Evolutionary conservation across 2,888 invertebrate genomes (phyloP).

Genomic region (Barypeithes pellucidus): DNA sequence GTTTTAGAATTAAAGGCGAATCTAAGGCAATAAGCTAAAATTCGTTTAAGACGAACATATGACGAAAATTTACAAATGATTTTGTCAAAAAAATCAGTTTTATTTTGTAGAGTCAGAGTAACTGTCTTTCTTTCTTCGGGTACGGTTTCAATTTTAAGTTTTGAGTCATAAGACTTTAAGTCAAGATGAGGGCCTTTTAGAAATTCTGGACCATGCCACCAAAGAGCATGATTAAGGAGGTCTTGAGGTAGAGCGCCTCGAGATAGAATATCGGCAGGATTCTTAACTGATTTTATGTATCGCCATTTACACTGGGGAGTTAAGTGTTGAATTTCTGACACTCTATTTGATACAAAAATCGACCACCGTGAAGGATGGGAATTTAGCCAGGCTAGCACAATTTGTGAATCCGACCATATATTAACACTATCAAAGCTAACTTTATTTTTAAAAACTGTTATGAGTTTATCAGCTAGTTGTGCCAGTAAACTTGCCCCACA

Average conservation of each 20-base stretch:
- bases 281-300: conserved; percentile 44
- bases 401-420: conserved; percentile 48
- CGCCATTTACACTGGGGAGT: conserved; percentile 38
- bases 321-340: conserved; percentile 48
- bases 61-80: background rate
- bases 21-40: conserved; percentile 21
- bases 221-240: conserved; percentile 12
- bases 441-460: background rate
- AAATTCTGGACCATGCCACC: conserved; percentile 32
- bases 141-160: background rate
- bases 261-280: conserved; percentile 40
- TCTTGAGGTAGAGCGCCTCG: conserved; percentile 29
- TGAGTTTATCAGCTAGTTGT: conserved; percentile 19
- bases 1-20: conserved; percentile 15
- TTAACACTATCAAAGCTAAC: background rate
- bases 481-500: conserved; percentile 42
- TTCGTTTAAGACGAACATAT: conserved; percentile 17
- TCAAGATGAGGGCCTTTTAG: background rate
- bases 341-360: conserved; percentile 46
- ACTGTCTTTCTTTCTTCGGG: background rate
- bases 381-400: conserved; percentile 29
- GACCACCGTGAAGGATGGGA: background rate
- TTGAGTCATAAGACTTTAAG: background rate
- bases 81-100: background rate
- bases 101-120: background rate